Evolutionary conservation across 1,140 invertebrate genomes (phyloP).

Genomic region (Hormaphis cornu): DNA sequence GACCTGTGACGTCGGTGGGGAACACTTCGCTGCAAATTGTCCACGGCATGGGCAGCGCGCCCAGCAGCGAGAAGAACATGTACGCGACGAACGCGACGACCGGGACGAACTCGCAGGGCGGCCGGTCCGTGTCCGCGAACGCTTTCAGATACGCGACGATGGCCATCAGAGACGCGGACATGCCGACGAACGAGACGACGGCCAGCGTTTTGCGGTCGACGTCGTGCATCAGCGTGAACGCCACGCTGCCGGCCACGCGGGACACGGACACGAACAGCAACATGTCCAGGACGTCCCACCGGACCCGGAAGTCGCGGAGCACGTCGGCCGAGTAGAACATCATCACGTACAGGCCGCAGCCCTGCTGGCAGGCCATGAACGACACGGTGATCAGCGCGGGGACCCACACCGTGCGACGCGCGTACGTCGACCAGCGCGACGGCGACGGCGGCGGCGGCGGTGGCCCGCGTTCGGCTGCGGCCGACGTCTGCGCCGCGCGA

Average conservation of each 20-base stretch:
- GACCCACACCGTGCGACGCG: constrained; percentile 45
- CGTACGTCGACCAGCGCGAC: background rate
- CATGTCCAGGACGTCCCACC: background rate
- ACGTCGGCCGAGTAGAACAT: constrained; percentile 64
- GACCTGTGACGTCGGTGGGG: background rate
- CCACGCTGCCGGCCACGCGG: constrained; percentile 42
- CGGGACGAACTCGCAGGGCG: constrained; percentile 46
- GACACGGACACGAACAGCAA: constrained; percentile 40
- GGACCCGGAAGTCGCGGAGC: constrained; percentile 46
- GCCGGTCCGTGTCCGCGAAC: constrained; percentile 37
- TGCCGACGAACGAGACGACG: constrained; percentile 53
- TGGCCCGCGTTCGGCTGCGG: too few species aligned
- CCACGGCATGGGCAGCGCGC: background rate
- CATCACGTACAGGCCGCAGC: constrained; percentile 63
- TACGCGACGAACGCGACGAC: constrained; percentile 40
- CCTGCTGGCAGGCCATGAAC: constrained; percentile 59
- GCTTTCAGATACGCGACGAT: constrained; percentile 38
- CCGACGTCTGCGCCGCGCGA: too few species aligned
- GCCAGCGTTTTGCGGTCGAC: constrained; percentile 57
- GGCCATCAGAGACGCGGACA: constrained; percentile 49
- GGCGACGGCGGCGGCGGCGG: too few species aligned
- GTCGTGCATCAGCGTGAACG: constrained; percentile 43
- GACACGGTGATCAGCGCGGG: constrained; percentile 53
- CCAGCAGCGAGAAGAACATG: background rate
- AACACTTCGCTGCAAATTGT: background rate